A percentile compares a stretch with the other conserved stretches of the same genome.
Conservation (phyloP, 1,140 invertebrate species). For the Sitobion miscanthi region DNA sequence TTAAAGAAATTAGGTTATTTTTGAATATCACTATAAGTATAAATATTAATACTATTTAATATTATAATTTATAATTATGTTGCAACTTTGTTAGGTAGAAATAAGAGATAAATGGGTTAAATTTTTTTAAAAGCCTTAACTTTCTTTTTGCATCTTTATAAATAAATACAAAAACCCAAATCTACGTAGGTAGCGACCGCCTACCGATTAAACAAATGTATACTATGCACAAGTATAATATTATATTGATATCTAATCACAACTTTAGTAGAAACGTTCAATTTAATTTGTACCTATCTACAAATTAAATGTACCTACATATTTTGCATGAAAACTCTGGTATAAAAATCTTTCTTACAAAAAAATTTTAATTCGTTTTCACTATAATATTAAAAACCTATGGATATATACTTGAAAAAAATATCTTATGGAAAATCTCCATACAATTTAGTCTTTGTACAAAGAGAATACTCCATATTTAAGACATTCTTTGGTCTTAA, state of each 20-base stretch:
- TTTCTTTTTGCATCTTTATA: no score
- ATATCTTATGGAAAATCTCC: neutral
- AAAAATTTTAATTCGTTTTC: neutral
- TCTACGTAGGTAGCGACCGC: no score
- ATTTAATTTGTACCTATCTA: conserved; percentile 9
- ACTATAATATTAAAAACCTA: neutral
- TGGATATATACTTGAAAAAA: neutral
- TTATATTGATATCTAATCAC: neutral
- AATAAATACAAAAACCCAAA: no score
- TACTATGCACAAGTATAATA: neutral
- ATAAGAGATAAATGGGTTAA: no score
- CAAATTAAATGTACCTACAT: neutral
- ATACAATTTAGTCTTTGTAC: neutral
- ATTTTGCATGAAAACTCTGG: neutral
- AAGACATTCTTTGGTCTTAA: neutral
- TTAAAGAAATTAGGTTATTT: no score
- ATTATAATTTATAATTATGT: no score
- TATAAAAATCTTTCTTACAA: neutral
- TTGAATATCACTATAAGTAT: no score
- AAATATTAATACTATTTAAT: no score
- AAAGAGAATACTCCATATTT: neutral
- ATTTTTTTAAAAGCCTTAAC: no score
- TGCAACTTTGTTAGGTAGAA: no score
- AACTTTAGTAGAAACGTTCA: neutral
- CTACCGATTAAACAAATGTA: no score